phyloP scores from a whole-genome alignment of 2,888 invertebrate genomes.

The Synanthedon andrenaeformis region DNA sequence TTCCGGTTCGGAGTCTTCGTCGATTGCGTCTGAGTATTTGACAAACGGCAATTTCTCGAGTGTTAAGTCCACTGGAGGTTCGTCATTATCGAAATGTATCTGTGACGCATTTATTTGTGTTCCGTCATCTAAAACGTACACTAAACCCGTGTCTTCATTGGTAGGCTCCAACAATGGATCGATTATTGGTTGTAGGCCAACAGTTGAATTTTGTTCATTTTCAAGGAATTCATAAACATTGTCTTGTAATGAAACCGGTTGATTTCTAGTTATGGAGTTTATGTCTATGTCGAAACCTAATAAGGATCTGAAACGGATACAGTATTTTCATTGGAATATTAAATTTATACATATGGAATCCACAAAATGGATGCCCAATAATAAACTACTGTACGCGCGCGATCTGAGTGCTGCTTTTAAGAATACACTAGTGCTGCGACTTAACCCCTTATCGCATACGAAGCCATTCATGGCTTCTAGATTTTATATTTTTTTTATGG shows the following conservation, averaged over 20 bases:
- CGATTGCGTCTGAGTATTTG: constrained; percentile 30
- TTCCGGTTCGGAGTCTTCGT: constrained; percentile 26
- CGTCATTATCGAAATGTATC: constrained; percentile 62
- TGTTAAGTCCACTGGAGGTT: constrained; percentile 43
- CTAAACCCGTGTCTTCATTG: constrained; percentile 20
- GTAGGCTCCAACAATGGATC: constrained; percentile 25
- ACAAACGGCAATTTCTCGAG: constrained; percentile 53
- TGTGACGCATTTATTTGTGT: constrained; percentile 60
- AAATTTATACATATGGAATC: not conserved
- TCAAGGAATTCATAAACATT: constrained; percentile 54
- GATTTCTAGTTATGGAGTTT: constrained; percentile 49
- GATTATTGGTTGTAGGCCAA: constrained; percentile 14
- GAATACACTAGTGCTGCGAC: too few species aligned
- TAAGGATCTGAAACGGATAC: constrained; percentile 24
- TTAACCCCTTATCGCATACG: too few species aligned
- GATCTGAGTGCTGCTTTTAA: too few species aligned
- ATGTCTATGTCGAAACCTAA: constrained; percentile 56
- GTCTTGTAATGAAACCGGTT: constrained; percentile 43
- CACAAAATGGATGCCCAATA: too few species aligned
- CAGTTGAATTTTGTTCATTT: constrained; percentile 30
- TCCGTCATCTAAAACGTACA: constrained; percentile 55
- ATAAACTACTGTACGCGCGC: too few species aligned
- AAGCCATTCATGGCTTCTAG: too few species aligned
- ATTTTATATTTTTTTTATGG: too few species aligned
- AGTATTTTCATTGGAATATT: not conserved